Conservation (phyloP, 2,888 invertebrate genomes). For the Macrosiphum euphorbiae region DNA sequence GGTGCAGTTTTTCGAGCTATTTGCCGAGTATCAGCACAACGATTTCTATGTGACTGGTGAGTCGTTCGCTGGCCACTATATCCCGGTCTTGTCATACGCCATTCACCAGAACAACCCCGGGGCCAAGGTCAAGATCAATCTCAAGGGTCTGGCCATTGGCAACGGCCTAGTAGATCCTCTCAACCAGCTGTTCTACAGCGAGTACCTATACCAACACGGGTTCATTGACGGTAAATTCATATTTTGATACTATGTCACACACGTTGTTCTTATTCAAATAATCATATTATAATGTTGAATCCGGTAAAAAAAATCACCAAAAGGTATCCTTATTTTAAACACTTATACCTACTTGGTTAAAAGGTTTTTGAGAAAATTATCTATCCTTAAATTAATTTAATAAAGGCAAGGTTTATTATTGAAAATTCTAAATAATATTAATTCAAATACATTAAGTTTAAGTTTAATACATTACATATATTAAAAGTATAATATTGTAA, state of each 20-base stretch:
- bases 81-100: slow-evolving; percentile 82
- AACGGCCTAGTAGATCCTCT: slow-evolving; percentile 85
- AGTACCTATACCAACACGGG: slow-evolving; percentile 85
- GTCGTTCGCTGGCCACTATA: slow-evolving; percentile 87
- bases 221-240: slow-evolving; percentile 41
- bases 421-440: too few relatives aligned
- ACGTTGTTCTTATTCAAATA: background rate
- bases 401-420: too few relatives aligned
- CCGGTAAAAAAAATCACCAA: too few relatives aligned
- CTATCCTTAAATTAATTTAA: too few relatives aligned
- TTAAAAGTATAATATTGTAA: too few relatives aligned
- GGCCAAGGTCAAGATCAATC: slow-evolving; percentile 78
- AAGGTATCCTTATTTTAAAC: too few relatives aligned
- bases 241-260: background rate
- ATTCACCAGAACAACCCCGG: slow-evolving; percentile 76
- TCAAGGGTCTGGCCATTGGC: slow-evolving; percentile 81
- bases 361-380: too few relatives aligned
- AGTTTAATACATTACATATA: too few relatives aligned
- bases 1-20: slow-evolving; percentile 86
- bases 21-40: slow-evolving; percentile 80
- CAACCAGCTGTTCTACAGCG: slow-evolving; percentile 82
- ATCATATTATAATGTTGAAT: background rate
- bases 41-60: slow-evolving; percentile 92
- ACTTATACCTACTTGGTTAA: too few relatives aligned
- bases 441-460: too few relatives aligned